Conservation (phyloP, 2,888 invertebrate species). For the Operophtera brumata region DNA sequence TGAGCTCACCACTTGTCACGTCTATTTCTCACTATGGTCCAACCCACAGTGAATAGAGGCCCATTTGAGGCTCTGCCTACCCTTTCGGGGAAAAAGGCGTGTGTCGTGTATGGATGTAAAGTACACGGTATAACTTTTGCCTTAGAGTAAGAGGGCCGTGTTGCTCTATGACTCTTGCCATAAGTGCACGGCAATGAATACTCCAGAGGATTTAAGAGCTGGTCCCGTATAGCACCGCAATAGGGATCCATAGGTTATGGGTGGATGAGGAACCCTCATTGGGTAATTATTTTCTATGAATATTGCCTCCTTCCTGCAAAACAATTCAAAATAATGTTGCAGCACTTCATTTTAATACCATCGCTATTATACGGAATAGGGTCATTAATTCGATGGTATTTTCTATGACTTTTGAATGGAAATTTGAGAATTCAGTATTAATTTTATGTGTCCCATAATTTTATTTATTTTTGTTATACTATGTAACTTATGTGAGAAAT, state of each 20-base stretch:
- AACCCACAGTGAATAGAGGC: too few species aligned
- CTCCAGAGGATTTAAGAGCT: not conserved
- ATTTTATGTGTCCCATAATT: not conserved
- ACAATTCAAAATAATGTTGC: slow-evolving; percentile 2
- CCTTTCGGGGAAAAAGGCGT: too few species aligned
- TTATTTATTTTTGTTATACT: too few species aligned
- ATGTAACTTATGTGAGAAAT: too few species aligned
- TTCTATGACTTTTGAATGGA: not conserved
- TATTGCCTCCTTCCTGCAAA: not conserved
- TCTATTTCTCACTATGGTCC: too few species aligned
- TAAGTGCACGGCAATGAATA: not conserved
- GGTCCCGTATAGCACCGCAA: not conserved
- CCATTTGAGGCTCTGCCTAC: too few species aligned
- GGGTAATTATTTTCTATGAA: not conserved
- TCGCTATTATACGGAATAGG: slow-evolving; percentile 7
- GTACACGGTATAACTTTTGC: too few species aligned
- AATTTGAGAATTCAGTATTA: slow-evolving; percentile 2
- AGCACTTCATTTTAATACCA: not conserved
- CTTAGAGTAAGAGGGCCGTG: too few species aligned
- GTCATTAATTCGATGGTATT: slow-evolving; percentile 1
- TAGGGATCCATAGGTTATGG: not conserved
- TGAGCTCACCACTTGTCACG: too few species aligned
- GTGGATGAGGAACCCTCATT: not conserved
- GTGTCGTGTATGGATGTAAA: too few species aligned
- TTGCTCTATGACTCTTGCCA: too few species aligned